Base-by-base conservation (phyloP, 2,888 invertebrate species). In the Andrena dorsata region DNA sequence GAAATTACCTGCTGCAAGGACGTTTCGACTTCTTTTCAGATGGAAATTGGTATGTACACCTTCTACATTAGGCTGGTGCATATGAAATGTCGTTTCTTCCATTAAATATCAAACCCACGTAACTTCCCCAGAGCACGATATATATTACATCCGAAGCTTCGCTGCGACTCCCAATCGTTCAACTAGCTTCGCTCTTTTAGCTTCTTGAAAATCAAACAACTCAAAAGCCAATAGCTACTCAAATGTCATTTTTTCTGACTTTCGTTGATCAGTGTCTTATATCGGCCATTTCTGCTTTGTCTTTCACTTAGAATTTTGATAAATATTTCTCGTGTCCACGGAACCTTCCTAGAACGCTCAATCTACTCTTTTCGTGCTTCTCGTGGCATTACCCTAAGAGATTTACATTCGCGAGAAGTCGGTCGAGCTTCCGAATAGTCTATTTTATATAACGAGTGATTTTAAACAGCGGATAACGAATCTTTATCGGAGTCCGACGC, bases 31-130 rank as follows among this genome's bases (percentile, higher is more conserved):
- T 86, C 86, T 84, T 87, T 82, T 88, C 89, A 85, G 74, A 88
- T 88, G 88, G 88, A 86, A 86, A 84, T 88, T 88, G 88, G 88
- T 88, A 88, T 35, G 88, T 86, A 77, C 10, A 32, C 28, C 26
- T 20, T 35, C 5, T 56, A 20, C 20, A 30, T 47, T 60, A 47
- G 28, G n/a, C 28, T 70, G 13, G 20, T 60, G 47, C 58, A 70
- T 47, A 70, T 58, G 28, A 60, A 47, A 60, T 70, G n/a, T 60
- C 13, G 7, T 65, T 51, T n/a, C 51, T 23, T 32, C 49, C 10
- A 66, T 51, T 4, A 51, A 51, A 49, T 51, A 66, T 61, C 28
- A 30, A 16, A 60, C 13, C n/a, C 47, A 47, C 26, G 20, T 30
- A 70, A 35, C 41, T 41, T 60, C 58, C 20, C 20, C 35, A 20